Conservation (phyloP, 2,888 invertebrate genomes). For the Lasioglossum leucozonium region DNA sequence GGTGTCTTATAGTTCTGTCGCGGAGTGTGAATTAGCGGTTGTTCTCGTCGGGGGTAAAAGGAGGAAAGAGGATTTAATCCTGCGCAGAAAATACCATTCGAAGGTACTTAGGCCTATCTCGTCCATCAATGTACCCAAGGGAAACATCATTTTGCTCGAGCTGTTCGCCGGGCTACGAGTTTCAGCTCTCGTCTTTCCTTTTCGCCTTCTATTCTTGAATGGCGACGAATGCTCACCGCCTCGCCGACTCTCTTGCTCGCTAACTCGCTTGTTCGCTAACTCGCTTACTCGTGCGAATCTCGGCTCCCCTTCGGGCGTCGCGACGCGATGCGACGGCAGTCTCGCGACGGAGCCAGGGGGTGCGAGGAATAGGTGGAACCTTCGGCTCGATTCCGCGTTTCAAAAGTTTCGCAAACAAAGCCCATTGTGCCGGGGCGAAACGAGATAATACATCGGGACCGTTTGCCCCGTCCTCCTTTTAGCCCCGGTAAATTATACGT, state of each 20-base stretch:
- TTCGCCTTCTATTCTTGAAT: constrained; percentile 62
- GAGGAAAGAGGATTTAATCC: not conserved
- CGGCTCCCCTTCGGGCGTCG: constrained; percentile 2
- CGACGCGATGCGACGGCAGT: not conserved
- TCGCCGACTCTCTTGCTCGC: not conserved
- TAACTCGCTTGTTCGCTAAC: not conserved
- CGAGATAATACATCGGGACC: constrained; percentile 68
- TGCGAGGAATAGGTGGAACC: constrained; percentile 61
- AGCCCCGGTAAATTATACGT: constrained; percentile 64
- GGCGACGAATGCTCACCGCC: not conserved
- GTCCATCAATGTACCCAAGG: constrained; percentile 32
- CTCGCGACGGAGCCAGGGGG: constrained; percentile 20
- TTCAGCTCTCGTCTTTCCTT: constrained; percentile 27
- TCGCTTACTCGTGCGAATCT: constrained; percentile 41
- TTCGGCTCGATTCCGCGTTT: constrained; percentile 69
- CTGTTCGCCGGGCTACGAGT: constrained; percentile 19
- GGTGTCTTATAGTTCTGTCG: constrained; percentile 5
- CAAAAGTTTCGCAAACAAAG: constrained; percentile 69
- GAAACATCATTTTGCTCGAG: constrained; percentile 42
- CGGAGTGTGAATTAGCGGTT: not conserved
- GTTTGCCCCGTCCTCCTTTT: constrained; percentile 55
- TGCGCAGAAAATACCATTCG: constrained; percentile 16
- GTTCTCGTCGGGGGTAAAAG: not conserved
- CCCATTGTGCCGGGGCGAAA: constrained; percentile 65
- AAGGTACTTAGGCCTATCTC: constrained; percentile 28